A percentile compares a stretch with the other conserved stretches of the same genome.
Conservation (phyloP, 1,140 invertebrate species). For the Psix sp. region DNA sequence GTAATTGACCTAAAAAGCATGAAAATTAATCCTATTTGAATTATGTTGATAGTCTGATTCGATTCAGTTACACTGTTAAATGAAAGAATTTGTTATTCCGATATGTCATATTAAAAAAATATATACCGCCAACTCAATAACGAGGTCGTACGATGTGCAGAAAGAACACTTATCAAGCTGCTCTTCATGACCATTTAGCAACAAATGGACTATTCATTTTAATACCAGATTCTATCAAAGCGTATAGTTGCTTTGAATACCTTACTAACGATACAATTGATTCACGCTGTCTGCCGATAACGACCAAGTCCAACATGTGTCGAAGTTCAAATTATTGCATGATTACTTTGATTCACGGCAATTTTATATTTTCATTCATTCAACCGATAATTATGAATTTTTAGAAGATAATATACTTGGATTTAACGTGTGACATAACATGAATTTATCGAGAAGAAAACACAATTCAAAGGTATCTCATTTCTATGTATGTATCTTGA, state of each 20-base stretch:
- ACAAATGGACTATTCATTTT: slow-evolving; percentile 57
- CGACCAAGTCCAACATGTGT: slow-evolving; percentile 47
- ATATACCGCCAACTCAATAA: slow-evolving; percentile 13
- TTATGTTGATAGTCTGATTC: no score
- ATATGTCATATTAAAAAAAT: slow-evolving; percentile 33
- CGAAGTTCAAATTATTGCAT: slow-evolving; percentile 37
- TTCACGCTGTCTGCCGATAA: slow-evolving; percentile 50
- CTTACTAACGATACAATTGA: slow-evolving; percentile 58
- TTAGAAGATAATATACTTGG: no score
- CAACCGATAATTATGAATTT: no score
- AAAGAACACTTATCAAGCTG: slow-evolving; percentile 31
- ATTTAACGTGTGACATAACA: no score
- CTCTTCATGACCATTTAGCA: slow-evolving; percentile 48
- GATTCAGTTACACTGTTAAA: no score
- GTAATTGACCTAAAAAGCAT: no score
- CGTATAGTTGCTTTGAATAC: slow-evolving; percentile 58
- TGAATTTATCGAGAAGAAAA: no score
- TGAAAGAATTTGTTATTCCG: no score
- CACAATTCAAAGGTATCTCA: no score
- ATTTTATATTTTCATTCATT: slow-evolving; percentile 19
- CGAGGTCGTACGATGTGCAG: no score
- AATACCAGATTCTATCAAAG: slow-evolving; percentile 50
- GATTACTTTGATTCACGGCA: slow-evolving; percentile 43
- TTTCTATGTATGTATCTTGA: no score
- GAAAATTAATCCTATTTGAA: no score